Percentiles rank a stretch among this genome's conserved stretches.
Evolutionary conservation across 2,888 invertebrate species (phyloP).

Genomic region (Mesochorus sp.): DNA sequence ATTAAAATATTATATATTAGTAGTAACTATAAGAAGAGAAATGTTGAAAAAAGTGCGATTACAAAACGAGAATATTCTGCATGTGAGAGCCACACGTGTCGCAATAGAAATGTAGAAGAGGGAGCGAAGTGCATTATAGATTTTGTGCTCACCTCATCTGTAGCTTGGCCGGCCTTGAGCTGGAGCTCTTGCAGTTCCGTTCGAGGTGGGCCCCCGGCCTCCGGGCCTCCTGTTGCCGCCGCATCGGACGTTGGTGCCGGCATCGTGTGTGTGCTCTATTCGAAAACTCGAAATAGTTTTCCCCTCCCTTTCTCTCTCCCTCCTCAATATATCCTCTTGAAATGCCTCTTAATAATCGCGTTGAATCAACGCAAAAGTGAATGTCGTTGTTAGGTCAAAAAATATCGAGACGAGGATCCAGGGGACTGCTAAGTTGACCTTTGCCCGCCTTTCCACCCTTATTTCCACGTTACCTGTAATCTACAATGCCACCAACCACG

Average conservation of each 20-base stretch:
- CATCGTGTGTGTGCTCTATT: constrained; percentile 75
- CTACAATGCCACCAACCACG: no score
- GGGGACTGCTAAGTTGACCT: no score
- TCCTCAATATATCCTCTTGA: background rate
- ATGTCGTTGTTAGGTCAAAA: no score
- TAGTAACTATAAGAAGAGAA: no score
- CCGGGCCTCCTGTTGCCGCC: constrained; percentile 81
- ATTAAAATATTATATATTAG: no score
- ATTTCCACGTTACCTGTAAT: no score
- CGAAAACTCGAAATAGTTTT: constrained; percentile 15
- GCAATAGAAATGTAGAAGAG: background rate
- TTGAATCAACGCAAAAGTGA: background rate
- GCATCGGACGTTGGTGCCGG: constrained; percentile 82
- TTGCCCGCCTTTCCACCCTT: no score
- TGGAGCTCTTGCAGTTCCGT: constrained; percentile 96
- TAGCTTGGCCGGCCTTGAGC: constrained; percentile 91
- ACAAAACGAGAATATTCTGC: no score
- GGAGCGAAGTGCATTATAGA: background rate
- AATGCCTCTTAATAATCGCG: background rate
- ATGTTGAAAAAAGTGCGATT: no score
- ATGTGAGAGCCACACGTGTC: no score
- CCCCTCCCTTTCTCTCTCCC: background rate
- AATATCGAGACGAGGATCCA: no score
- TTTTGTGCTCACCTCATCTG: constrained; percentile 91
- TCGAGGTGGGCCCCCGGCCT: constrained; percentile 88